Base-by-base conservation (phyloP, 2,888 invertebrate genomes). In the Phasia obesa region DNA sequence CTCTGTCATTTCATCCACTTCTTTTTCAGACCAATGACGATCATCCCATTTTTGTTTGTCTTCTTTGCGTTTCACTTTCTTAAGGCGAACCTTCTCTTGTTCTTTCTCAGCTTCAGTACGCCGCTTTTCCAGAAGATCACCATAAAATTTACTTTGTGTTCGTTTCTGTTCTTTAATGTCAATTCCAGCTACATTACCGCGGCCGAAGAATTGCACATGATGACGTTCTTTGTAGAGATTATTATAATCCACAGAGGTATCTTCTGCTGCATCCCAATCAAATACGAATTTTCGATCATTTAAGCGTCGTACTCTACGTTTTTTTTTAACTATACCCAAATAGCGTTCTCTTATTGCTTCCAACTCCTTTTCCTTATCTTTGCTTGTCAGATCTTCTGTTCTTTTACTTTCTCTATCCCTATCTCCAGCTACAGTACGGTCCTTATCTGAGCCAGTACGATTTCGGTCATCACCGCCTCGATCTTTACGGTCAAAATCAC, bases 201-300 rank as follows among this genome's bases (percentile, higher is more conserved):
- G 93, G 0, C 99, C 99, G 92, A 97, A 99, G 91, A 99, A 99
- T 92, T 99, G 98, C 5, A 98, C 97, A 92, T 98, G 97, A 92
- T 99, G 99, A 62, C 97, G 94, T 87, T 99, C 98, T 91, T 99
- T 99, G 89, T 99, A 99, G 23, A 99, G 92, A 81, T 95, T 94
- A 91, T 99, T 99, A 89, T 99, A 99, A 92, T 99, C 99, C 84
- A 96, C 95, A 2, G 98, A 98, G 0, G 99, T 99, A 89, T 99
- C 99, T 92, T 99, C 99, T 0, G 97, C 96, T 0, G 98, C 98
- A 92, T 99, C 99, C 99, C 99, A 99, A 92, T 99, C 99, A 91
- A 99, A 99, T 0, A 99, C 99, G 93, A 99, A 99, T 92, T 99
- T 99, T 17, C 99, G 93, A 90, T 99, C 99, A 92, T 99, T 99